A percentile compares a stretch with the other conserved stretches of the same genome.
These are phyloP conservation scores for Gambusia holbrooki DNA, from an alignment of 2,113 vertebrate species.

Conservation along the genomic window DNA sequence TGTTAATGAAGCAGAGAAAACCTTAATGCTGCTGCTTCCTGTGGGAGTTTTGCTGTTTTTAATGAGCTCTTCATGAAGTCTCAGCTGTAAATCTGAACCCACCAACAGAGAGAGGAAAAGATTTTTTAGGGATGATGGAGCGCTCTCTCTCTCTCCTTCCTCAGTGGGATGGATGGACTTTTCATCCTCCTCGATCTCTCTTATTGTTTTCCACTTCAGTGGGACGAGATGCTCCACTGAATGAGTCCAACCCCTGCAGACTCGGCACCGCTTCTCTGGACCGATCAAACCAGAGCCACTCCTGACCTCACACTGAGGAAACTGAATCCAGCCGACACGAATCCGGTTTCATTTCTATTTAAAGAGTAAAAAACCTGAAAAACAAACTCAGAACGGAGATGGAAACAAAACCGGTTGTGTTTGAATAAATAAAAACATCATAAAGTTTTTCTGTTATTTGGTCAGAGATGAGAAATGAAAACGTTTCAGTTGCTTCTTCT, in stretches of 20 bases:
- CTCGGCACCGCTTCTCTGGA: slow-evolving; percentile 4
- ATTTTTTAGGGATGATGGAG: slow-evolving; percentile 47
- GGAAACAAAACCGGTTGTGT: neutral
- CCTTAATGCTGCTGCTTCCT: neutral
- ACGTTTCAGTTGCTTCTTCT: slow-evolving; percentile 76
- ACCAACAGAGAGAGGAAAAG: slow-evolving; percentile 42
- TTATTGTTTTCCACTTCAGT: slow-evolving; percentile 70
- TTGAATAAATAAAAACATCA: neutral
- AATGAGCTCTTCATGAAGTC: slow-evolving; percentile 40
- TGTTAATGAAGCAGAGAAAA: neutral
- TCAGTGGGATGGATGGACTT: slow-evolving; percentile 64
- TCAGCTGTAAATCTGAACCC: slow-evolving; percentile 43
- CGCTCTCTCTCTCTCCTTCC: slow-evolving; percentile 18
- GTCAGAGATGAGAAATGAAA: slow-evolving; percentile 91
- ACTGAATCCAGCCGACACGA: neutral
- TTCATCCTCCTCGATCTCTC: slow-evolving; percentile 64
- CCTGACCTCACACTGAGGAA: neutral
- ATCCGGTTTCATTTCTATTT: rapidly evolving
- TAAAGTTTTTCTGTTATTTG: neutral
- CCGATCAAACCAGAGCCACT: neutral
- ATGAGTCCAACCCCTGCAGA: slow-evolving; percentile 51
- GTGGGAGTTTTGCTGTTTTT: slow-evolving; percentile 7
- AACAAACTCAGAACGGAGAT: neutral
- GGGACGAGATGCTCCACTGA: slow-evolving; percentile 66
- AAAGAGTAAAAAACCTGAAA: neutral